phyloP scores from a whole-genome alignment of 2,888 invertebrate species.

The Tholera decimalis region DNA sequence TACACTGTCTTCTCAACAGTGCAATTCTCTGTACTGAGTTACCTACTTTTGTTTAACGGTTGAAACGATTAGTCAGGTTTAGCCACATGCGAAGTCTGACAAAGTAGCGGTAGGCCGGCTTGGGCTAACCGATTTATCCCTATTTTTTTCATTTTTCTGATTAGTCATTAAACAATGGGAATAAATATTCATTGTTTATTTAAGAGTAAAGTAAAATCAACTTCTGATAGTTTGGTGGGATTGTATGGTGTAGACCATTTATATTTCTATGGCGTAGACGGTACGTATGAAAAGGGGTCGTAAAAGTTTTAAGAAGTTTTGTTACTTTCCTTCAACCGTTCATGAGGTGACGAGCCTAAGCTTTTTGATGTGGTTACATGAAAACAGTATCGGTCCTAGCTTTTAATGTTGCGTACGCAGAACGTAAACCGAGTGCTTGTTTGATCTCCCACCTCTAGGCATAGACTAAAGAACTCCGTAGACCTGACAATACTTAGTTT shows the following conservation, averaged over 20 bases:
- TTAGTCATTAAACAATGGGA: background rate
- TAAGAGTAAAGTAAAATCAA: background rate
- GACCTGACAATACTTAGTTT: slow-evolving; percentile 29
- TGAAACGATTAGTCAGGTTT: slow-evolving; percentile 14
- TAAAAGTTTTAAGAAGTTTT: slow-evolving; percentile 49
- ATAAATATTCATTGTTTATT: slow-evolving; percentile 7
- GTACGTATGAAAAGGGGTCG: slow-evolving; percentile 25
- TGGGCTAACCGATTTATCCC: background rate
- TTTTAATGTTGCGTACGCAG: slow-evolving; percentile 66
- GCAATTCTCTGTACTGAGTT: slow-evolving; percentile 65
- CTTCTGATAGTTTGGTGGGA: slow-evolving; percentile 1
- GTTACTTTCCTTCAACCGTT: slow-evolving; percentile 52
- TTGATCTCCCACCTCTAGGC: slow-evolving; percentile 67
- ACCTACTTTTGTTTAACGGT: slow-evolving; percentile 49
- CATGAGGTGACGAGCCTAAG: slow-evolving; percentile 43
- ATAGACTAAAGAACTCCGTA: slow-evolving; percentile 45
- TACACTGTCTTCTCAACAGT: slow-evolving; percentile 71
- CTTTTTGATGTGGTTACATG: slow-evolving; percentile 71
- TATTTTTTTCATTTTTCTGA: too few species aligned
- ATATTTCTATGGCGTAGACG: background rate
- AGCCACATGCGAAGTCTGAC: background rate
- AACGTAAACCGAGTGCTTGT: slow-evolving; percentile 68
- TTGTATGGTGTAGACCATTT: background rate
- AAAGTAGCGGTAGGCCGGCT: background rate
- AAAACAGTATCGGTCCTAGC: slow-evolving; percentile 64